A percentile compares a stretch with the other conserved stretches of the same genome.
Conservation (phyloP, 2,888 invertebrate species). For the Choreutis nemorana region DNA sequence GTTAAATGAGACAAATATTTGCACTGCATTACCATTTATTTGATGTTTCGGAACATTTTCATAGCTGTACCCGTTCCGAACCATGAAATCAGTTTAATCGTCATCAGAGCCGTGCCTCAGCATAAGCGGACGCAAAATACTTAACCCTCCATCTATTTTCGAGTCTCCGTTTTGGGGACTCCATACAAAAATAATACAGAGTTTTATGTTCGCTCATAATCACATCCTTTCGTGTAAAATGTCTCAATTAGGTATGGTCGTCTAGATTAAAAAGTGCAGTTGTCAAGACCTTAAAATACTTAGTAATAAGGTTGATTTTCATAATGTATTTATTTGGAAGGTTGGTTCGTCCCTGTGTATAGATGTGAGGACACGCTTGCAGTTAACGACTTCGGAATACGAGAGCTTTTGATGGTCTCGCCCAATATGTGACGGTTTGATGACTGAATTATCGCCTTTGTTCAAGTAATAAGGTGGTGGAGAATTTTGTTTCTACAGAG, state of each 20-base stretch:
- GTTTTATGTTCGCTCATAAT: slow-evolving; percentile 58
- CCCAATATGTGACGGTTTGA: slow-evolving; percentile 22
- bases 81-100: no score
- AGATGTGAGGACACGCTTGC: slow-evolving; percentile 49
- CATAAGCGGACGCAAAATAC: slow-evolving; percentile 1
- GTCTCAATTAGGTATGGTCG: slow-evolving; percentile 61
- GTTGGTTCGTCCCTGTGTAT: no score
- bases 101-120: background rate
- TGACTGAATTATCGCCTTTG: slow-evolving; percentile 33
- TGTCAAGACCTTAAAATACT: no score
- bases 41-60: no score
- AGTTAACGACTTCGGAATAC: slow-evolving; percentile 43
- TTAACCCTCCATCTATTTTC: slow-evolving; percentile 33
- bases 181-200: slow-evolving; percentile 37
- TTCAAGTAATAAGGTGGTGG: no score
- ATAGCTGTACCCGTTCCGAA: no score
- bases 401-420: slow-evolving; percentile 28
- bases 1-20: no score
- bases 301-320: no score
- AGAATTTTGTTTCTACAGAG: no score
- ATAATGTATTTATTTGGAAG: no score
- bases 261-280: no score
- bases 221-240: slow-evolving; percentile 61
- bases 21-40: no score
- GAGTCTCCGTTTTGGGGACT: slow-evolving; percentile 31